Evolutionary conservation across 2,888 invertebrate species (phyloP), one percentile per base, ranked within the genome.

Genomic region (Carabus problematicus): DNA sequence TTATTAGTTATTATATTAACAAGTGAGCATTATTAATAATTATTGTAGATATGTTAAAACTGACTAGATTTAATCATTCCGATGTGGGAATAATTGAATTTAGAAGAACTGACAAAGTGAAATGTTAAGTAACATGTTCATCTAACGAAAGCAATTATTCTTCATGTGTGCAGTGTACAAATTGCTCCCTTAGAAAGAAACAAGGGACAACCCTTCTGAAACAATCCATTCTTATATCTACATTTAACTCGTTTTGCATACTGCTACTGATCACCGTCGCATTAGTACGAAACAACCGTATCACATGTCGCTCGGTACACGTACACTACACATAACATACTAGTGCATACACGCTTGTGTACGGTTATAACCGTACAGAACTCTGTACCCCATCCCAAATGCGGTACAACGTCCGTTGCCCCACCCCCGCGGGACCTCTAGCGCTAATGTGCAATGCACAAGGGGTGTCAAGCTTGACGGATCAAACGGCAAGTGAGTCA

Each of bases 401-500:
- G 52, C 19, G 52, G 45, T 7, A 16, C 18, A 29, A 29, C 29
- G 29, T 29, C 52, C 52, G 14, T 52, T 3, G 18, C 52, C 52
- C 49, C 29, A 42, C 64, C 64, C 64, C 42, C 43, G 18, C 39
- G 62, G 49, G 19, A 19, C 3, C 14, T 49, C 29, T 29, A 29
- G 29, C 52, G 52, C 52, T 52, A 52, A 52, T 52, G 52, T 52
- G 52, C 52, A 40, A 29, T 43, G 58, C 68, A 64, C 60, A 62
- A 70, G 72, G 77, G 77, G 77, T 72, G 77, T 75, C 74, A 75
- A 73, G 77, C 75, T 75, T 71, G 72, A 72, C 74, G 72, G 77
- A 76, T 77, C 76, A 77, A 75, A 77, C 72, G 70, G 62, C 72
- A 76, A 74, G 72, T 76, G 75, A 76, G 72, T 73, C 75, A 75